phyloP scores from a whole-genome alignment of 2,797 vertebrate genomes.

The Acanthopagrus latus region DNA sequence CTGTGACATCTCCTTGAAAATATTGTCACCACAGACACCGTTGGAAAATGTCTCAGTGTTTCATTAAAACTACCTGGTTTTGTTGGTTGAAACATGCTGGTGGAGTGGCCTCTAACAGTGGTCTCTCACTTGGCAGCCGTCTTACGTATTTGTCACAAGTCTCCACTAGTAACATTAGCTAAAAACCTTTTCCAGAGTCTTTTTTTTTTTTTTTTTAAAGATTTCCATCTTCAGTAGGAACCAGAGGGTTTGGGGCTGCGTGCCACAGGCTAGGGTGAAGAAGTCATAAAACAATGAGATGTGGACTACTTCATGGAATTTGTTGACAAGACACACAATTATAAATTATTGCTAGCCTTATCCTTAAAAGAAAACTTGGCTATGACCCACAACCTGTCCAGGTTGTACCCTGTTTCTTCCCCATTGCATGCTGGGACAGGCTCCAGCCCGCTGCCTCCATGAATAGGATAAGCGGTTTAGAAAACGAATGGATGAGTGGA shows the following conservation, averaged over 20 bases:
- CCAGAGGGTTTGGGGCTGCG: background rate
- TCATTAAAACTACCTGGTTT: too few species aligned
- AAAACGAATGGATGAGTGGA: background rate
- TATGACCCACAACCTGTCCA: background rate
- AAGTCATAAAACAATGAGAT: background rate
- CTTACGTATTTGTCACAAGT: too few species aligned
- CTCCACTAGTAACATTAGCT: background rate
- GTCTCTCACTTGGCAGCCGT: too few species aligned
- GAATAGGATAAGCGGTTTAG: conserved; percentile 1
- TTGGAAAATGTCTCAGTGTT: too few species aligned
- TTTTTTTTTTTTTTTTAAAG: background rate
- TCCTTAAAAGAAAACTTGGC: background rate
- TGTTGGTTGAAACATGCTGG: too few species aligned
- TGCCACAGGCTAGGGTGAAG: background rate
- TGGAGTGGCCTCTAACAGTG: too few species aligned
- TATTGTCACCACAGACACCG: too few species aligned
- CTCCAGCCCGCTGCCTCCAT: background rate
- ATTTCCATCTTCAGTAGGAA: background rate
- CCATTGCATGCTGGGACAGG: conserved; percentile 13
- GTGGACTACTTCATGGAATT: conserved; percentile 6
- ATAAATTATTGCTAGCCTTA: background rate
- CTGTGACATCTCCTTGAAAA: too few species aligned
- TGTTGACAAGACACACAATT: background rate
- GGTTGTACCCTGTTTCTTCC: background rate
- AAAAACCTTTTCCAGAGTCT: background rate